Conservation (phyloP, 2,797 vertebrate genomes). For the Eulemur albifrons region DNA sequence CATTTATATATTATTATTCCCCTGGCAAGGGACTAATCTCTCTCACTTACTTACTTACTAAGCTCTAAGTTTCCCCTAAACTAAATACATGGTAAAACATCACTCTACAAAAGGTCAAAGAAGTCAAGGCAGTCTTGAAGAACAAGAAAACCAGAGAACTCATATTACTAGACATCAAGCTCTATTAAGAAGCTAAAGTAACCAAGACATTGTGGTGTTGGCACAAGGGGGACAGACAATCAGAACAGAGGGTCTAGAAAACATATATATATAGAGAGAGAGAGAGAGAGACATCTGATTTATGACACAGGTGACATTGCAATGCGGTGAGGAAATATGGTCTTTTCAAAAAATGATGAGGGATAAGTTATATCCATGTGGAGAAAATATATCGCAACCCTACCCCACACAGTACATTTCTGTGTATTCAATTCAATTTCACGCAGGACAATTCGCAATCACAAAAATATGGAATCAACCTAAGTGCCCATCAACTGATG, state of each 20-base stretch:
- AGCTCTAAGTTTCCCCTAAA: neutral
- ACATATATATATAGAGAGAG: neutral
- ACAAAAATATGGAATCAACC: neutral
- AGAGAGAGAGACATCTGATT: neutral
- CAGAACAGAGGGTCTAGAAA: neutral
- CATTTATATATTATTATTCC: neutral
- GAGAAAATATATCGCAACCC: neutral
- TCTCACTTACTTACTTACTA: neutral
- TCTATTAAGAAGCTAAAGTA: neutral
- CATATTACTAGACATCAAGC: neutral
- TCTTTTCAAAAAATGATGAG: neutral
- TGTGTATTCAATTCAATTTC: neutral
- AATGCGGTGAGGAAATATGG: neutral
- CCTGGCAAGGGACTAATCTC: neutral
- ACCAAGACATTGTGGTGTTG: neutral
- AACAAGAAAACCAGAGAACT: neutral
- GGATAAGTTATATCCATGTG: neutral
- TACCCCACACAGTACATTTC: neutral
- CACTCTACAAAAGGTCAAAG: neutral
- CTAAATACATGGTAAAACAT: neutral
- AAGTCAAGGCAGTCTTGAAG: neutral
- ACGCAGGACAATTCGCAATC: neutral
- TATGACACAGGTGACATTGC: neutral
- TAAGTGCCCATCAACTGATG: neutral
- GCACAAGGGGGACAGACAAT: neutral